A percentile compares a stretch with the other conserved stretches of the same genome.
These are phyloP conservation scores for Macrotrachela quadricornifera DNA, from an alignment of 1,140 invertebrate species.

Conservation along the genomic window DNA sequence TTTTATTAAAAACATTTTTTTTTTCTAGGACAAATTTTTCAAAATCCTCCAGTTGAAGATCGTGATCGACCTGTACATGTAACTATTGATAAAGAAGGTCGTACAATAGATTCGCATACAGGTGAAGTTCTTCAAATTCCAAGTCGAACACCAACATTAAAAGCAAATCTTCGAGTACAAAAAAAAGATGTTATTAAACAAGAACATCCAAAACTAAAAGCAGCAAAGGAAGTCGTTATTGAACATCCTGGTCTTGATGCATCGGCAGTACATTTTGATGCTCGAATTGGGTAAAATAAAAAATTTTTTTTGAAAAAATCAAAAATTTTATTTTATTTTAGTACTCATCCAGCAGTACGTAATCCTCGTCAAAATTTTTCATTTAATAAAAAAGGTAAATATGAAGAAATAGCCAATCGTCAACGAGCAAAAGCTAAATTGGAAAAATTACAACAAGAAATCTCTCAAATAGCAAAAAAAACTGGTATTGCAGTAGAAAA, in stretches of 20 bases:
- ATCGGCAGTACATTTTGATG: too few relatives aligned
- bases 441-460: slow-evolving; percentile 80
- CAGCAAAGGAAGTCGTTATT: too few relatives aligned
- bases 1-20: too few relatives aligned
- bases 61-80: slow-evolving; percentile 54
- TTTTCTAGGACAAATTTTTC: too few relatives aligned
- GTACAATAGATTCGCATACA: slow-evolving; percentile 60
- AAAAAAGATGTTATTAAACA: slow-evolving; percentile 1
- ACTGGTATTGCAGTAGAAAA: slow-evolving; percentile 94
- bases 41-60: neutral
- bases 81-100: slow-evolving; percentile 67
- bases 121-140: slow-evolving; percentile 68
- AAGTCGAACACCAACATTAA: slow-evolving; percentile 69
- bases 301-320: too few relatives aligned
- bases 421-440: slow-evolving; percentile 71
- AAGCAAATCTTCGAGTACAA: slow-evolving; percentile 35
- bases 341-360: too few relatives aligned
- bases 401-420: slow-evolving; percentile 63
- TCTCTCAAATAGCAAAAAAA: slow-evolving; percentile 82
- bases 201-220: too few relatives aligned
- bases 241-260: too few relatives aligned
- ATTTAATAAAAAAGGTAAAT: slow-evolving; percentile 84
- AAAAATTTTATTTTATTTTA: too few relatives aligned
- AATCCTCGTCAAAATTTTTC: slow-evolving; percentile 36
- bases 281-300: too few relatives aligned